Evolutionary conservation across 2,797 vertebrate genomes (phyloP), one percentile per base, ranked within the genome.

Genomic region (Sebastes itinus): DNA sequence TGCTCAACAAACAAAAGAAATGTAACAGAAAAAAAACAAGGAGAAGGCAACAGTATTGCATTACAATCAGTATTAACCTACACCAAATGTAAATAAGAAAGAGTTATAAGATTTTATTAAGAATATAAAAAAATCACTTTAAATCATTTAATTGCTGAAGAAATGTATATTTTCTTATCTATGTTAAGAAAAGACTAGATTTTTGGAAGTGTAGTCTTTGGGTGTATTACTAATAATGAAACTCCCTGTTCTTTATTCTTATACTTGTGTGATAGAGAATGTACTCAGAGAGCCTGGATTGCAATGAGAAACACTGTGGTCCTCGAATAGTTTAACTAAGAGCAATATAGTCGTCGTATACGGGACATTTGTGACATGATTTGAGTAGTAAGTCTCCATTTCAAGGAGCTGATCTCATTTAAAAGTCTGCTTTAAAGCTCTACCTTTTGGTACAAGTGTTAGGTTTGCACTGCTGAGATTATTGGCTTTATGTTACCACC

Each of bases 161-260:
- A 92, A 93, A 92, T 94, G 87, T 95, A 93, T 95, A 94, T 95
- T 95, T 96, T 95, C 92, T 92, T 95, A 94, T 90, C 63, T 87
- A 77, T 90, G 87, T 92, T 89, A 82, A 81, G 84, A 92, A 89
- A 89, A 78, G 73, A 89, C 61, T 90, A 85, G 90, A 87, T 91
- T 89, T 92, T 94, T 91, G 77, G 79, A 88, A 86, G 67, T 87
- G 88, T 93, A 82, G 81, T 91, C 74, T 89, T 80, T 88, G 90
- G 78, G 87, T 93, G 89, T 89, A 77, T 88, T 85, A 90, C 81
- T 81, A 88, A 81, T 89, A 89, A 89, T 88, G 72, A 89, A 86
- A 77, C 64, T 76, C 87, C 80, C 68, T 82, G 67, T 76, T 92
- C 86, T 91, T 92, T 92, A 93, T 93, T 93, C 89, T 95, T 92